phyloP scores from a whole-genome alignment of 2,888 invertebrate species.

The Eutolmus rufibarbis region DNA sequence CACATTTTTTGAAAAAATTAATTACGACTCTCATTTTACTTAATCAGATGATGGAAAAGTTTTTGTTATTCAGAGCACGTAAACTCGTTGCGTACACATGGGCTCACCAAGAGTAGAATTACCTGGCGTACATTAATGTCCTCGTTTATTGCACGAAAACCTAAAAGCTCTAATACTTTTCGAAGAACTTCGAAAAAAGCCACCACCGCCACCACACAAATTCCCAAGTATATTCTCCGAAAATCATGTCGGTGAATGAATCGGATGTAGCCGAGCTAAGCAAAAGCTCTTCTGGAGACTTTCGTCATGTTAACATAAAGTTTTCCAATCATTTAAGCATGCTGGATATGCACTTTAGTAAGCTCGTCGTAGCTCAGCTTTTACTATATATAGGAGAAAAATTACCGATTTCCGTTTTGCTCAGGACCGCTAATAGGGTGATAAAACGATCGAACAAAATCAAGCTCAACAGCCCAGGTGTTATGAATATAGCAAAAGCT shows the following conservation, averaged over 20 bases:
- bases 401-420: no score
- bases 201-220: no score
- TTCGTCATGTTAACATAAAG: not conserved
- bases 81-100: not conserved
- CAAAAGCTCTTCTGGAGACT: not conserved
- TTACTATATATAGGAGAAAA: no score
- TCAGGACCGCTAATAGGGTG: no score
- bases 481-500: no score
- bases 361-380: not conserved
- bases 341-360: not conserved
- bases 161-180: not conserved
- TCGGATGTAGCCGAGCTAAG: not conserved
- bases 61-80: not conserved
- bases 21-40: not conserved
- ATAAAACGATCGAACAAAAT: no score
- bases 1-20: not conserved
- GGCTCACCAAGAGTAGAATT: not conserved
- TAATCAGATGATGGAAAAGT: not conserved
- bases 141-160: not conserved
- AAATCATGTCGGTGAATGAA: not conserved
- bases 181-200: not conserved
- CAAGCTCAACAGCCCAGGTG: no score
- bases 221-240: not conserved
- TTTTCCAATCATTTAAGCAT: not conserved
- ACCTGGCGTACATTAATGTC: not conserved